Base-by-base conservation (phyloP, 2,797 vertebrate species). In the Siniperca obscura region DNA sequence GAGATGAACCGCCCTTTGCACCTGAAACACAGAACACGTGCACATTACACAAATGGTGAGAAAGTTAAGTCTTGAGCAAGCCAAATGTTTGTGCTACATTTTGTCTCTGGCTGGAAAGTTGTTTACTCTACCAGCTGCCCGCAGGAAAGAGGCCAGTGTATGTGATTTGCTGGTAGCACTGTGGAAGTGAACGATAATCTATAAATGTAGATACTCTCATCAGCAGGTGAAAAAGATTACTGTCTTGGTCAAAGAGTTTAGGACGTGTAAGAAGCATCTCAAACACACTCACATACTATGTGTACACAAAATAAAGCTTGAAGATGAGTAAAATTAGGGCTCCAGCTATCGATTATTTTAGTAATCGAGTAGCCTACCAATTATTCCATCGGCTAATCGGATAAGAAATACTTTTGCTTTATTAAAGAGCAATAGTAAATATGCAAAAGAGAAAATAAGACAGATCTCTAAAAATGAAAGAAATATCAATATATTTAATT, bases 1-100 rank as follows among this genome's bases (percentile, higher is more conserved):
- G 95, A 94, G 86, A 87, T 80, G 46, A 98, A 98, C 71, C 92
- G 96, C 50, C 97, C 98, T 88, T 97, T 97, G 71, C 94, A 97
- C 98, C 98, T 99, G 92, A 77, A 95, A 89, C 83, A 86, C 17
- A 87, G 61, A 76, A 83, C 86, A 86, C 30, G 48, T 67, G 78
- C 73, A 69, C 80, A 80, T 90, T 25, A 78, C 72, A 86, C 78
- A 67, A 57, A 90, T 72, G 70, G 91, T 74, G 86, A 87, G 70
- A 86, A 85, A 87, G 76, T 80, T 72, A 82, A 83, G 71, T 65
- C 30, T 1, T 16, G 48, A 70, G 70, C 70, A 53, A 62, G 83
- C 88, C 86, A 88, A 88, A 72, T 85, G 86, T 88, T 85, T 85
- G 87, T 61, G 86, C 77, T 81, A 64, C 80, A 80, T 79, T 86